Evolutionary conservation across 2,888 invertebrate species (phyloP).

Genomic region (Dryobotodes eremita): DNA sequence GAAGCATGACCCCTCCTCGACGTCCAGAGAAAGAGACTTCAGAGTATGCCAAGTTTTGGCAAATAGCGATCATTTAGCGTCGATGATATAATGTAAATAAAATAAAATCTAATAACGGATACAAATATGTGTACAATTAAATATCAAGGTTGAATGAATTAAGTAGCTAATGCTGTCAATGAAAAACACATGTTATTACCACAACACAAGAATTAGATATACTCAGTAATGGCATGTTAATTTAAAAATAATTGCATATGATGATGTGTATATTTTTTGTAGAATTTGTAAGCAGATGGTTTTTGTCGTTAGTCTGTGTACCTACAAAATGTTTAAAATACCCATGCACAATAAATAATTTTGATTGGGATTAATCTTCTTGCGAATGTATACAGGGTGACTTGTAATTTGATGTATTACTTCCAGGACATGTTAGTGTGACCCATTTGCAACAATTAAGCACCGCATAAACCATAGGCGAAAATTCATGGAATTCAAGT

Average conservation of each 20-base stretch:
- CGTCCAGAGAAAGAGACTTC: background rate
- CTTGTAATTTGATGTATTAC: too few relatives aligned
- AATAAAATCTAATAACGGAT: background rate
- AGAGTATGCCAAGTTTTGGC: background rate
- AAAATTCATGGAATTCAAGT: too few relatives aligned
- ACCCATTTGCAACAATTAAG: too few relatives aligned
- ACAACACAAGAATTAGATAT: background rate
- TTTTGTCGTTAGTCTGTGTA: background rate
- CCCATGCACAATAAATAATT: background rate
- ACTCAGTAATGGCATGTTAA: background rate
- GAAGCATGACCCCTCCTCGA: too few relatives aligned
- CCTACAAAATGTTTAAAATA: background rate
- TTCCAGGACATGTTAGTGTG: too few relatives aligned
- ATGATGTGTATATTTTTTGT: background rate
- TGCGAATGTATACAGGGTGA: too few relatives aligned
- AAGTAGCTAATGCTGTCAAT: background rate
- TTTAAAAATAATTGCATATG: constrained; percentile 2
- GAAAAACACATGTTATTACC: background rate
- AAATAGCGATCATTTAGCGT: background rate
- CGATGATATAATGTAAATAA: background rate
- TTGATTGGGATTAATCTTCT: too few relatives aligned
- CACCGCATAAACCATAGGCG: too few relatives aligned
- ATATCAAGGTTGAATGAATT: constrained; percentile 3
- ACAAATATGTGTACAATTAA: background rate
- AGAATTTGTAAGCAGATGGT: background rate